Evolutionary conservation across 2,113 vertebrate species (phyloP).

Genomic region (Melanerpes formicivorus): DNA sequence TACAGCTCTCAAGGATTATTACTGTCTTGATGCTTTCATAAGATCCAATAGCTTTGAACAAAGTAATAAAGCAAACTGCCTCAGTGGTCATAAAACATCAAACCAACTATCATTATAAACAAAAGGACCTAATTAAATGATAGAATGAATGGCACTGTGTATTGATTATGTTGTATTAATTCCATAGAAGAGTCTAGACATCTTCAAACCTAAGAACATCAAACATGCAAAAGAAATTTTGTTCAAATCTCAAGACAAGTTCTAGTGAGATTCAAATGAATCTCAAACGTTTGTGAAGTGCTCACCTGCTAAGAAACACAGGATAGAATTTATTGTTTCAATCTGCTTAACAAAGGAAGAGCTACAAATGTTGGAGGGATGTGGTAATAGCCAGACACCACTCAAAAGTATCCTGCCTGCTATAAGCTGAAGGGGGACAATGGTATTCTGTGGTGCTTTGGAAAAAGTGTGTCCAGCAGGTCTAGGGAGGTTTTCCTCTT

Average conservation of each 20-base stretch:
- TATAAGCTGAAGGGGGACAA: background rate
- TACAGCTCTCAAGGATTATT: slow-evolving; percentile 28
- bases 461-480: too few species aligned
- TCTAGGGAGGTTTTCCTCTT: too few species aligned
- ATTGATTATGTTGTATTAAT: background rate
- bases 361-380: background rate
- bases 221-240: background rate
- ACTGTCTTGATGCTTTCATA: slow-evolving; percentile 20
- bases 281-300: background rate
- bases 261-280: background rate
- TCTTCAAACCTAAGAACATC: background rate
- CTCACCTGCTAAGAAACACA: background rate
- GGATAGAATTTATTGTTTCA: background rate
- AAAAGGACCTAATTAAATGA: background rate
- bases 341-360: background rate
- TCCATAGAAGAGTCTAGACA: background rate
- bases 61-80: slow-evolving; percentile 4
- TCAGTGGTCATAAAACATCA: slow-evolving; percentile 36
- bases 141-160: background rate
- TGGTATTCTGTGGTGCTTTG: too few species aligned
- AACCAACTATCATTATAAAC: slow-evolving; percentile 14
- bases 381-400: background rate
- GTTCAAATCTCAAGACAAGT: background rate
- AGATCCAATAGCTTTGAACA: slow-evolving; percentile 23
- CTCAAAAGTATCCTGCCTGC: background rate